Evolutionary conservation across 2,797 vertebrate species (phyloP).

Genomic region (Tympanoctomys barrerae): DNA sequence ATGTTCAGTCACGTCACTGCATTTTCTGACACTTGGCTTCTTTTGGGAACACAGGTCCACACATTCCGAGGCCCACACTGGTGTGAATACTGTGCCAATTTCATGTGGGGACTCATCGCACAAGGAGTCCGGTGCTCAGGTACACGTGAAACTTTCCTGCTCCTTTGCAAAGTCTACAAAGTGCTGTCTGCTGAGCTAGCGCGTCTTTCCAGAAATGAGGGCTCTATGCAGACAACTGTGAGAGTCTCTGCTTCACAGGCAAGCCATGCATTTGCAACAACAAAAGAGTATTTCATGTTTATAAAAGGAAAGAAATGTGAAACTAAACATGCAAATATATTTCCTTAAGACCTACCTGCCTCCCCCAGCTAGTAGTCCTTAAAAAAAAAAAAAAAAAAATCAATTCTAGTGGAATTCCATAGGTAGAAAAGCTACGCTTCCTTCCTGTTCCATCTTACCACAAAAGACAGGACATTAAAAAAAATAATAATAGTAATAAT

Average conservation of each 20-base stretch:
- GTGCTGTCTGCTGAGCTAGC: background rate
- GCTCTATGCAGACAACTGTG: background rate
- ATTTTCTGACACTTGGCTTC: conserved; percentile 45
- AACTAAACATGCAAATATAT: background rate
- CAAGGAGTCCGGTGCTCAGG: conserved; percentile 99
- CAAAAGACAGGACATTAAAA: conserved; percentile 6
- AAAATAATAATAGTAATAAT: background rate
- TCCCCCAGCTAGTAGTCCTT: background rate
- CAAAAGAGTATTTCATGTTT: background rate
- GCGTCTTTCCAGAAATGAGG: background rate
- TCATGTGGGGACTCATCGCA: conserved; percentile 99
- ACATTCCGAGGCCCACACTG: conserved; percentile 98
- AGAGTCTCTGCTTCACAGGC: background rate
- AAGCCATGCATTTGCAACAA: background rate
- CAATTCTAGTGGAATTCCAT: background rate
- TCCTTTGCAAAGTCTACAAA: conserved; percentile 1
- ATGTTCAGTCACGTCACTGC: conserved; percentile 77
- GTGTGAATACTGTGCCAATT: conserved; percentile 99
- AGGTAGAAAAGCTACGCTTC: background rate
- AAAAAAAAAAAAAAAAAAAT: conserved; percentile 11
- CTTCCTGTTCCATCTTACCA: background rate
- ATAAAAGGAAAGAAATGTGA: conserved; percentile 2
- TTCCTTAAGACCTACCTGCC: background rate
- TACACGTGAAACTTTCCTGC: conserved; percentile 82
- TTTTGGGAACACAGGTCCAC: conserved; percentile 92